Conservation (phyloP, 1,140 invertebrate genomes). For the Protaetia brevitarsis region DNA sequence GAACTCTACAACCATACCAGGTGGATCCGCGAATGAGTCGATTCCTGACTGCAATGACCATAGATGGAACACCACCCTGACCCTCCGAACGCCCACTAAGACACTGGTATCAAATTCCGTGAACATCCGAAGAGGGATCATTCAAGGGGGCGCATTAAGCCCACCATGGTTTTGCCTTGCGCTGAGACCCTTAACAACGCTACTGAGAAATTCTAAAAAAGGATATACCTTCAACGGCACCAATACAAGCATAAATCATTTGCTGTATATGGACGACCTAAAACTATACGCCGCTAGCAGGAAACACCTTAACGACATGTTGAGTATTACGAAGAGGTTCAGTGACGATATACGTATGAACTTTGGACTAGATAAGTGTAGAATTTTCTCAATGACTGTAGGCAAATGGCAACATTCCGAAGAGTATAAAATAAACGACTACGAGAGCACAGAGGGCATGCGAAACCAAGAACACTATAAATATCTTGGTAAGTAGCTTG, state of each 20-base stretch:
- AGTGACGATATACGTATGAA: slow-evolving; percentile 27
- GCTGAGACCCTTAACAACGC: not conserved
- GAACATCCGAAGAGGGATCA: slow-evolving; percentile 32
- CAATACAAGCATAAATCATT: not conserved
- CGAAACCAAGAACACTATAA: not conserved
- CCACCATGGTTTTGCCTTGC: slow-evolving; percentile 32
- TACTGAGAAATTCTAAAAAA: not conserved
- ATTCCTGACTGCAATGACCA: not conserved
- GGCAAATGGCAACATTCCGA: slow-evolving; percentile 20
- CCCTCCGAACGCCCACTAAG: not conserved
- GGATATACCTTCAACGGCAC: not conserved
- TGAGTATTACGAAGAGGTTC: slow-evolving; percentile 15
- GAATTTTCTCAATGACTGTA: slow-evolving; percentile 3
- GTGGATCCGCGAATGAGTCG: not conserved
- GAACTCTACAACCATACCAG: slow-evolving; percentile 17
- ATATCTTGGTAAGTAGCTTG: too few relatives aligned
- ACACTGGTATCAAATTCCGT: slow-evolving; percentile 23
- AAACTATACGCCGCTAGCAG: slow-evolving; percentile 22
- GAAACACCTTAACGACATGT: slow-evolving; percentile 22
- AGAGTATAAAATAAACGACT: not conserved
- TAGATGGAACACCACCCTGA: slow-evolving; percentile 24
- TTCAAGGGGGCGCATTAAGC: slow-evolving; percentile 33
- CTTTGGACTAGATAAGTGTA: slow-evolving; percentile 28
- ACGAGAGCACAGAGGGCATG: slow-evolving; percentile 4
- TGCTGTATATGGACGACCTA: slow-evolving; percentile 31